These are phyloP conservation scores for Aspiorhynchus laticeps DNA, from an alignment of 2,113 vertebrate species.

Conservation along the genomic window DNA sequence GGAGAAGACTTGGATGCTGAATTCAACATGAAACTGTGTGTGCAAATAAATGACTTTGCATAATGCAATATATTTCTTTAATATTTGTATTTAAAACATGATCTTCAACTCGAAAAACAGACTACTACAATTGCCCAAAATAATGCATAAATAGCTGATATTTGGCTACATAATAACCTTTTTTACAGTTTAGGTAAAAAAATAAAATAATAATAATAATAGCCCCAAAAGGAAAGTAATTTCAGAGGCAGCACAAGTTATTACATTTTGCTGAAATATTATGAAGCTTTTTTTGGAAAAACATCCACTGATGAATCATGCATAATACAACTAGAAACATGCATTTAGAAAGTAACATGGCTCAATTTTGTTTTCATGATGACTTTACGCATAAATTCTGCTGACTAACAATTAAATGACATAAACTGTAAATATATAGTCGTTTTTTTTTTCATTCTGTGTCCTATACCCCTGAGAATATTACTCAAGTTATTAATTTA, in stretches of 20 bases:
- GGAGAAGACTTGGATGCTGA: not conserved
- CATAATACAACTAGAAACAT: not conserved
- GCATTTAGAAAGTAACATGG: not conserved
- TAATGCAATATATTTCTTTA: not conserved
- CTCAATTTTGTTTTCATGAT: not conserved
- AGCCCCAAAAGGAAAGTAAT: not conserved
- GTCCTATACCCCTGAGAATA: constrained; percentile 3
- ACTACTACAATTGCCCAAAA: not conserved
- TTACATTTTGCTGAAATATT: constrained; percentile 6
- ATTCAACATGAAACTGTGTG: not conserved
- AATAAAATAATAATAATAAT: not conserved
- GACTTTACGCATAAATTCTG: not conserved
- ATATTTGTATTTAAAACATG: not conserved
- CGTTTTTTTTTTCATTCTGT: not conserved
- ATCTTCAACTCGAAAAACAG: not conserved
- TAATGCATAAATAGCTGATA: not conserved
- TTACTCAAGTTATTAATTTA: not conserved
- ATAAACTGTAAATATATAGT: not conserved
- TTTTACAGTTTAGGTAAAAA: not conserved
- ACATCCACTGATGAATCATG: not conserved
- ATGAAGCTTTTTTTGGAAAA: not conserved
- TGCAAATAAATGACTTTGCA: not conserved
- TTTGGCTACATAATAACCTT: not conserved
- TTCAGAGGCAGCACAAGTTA: not conserved
- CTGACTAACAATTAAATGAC: not conserved